phyloP scores from a whole-genome alignment of 1,140 invertebrate species.

The Meloidogyne exigua region DNA sequence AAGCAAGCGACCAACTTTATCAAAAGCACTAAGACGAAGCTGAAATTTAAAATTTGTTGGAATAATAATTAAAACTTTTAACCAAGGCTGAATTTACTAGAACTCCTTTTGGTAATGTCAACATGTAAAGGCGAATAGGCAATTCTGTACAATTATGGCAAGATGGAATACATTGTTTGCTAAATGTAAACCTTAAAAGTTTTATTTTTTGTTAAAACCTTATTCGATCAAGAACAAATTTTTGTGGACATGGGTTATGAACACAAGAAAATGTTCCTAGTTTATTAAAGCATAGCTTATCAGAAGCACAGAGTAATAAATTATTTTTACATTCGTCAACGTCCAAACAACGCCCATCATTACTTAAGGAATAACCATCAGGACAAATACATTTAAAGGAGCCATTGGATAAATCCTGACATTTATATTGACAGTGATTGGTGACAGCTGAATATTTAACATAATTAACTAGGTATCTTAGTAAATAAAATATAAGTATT shows the following conservation, averaged over 20 bases:
- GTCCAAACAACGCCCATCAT: slow-evolving; percentile 50
- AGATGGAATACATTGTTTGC: slow-evolving; percentile 39
- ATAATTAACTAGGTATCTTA: too few relatives aligned
- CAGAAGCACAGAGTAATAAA: slow-evolving; percentile 34
- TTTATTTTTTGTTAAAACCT: slow-evolving; percentile 21
- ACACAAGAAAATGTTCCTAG: slow-evolving; percentile 52
- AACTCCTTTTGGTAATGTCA: slow-evolving; percentile 47
- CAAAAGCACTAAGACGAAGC: slow-evolving; percentile 45
- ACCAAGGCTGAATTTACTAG: slow-evolving; percentile 43
- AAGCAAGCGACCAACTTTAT: slow-evolving; percentile 42
- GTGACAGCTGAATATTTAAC: slow-evolving; percentile 32
- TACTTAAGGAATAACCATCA: slow-evolving; percentile 47
- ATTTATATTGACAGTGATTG: slow-evolving; percentile 50
- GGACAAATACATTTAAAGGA: slow-evolving; percentile 51
- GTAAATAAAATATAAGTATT: too few relatives aligned
- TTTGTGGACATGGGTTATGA: slow-evolving; percentile 46
- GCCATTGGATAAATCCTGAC: slow-evolving; percentile 45
- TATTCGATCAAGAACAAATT: slow-evolving; percentile 39
- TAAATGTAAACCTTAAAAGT: not conserved
- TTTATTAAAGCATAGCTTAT: slow-evolving; percentile 51
- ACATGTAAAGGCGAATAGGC: slow-evolving; percentile 49
- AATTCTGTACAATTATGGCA: slow-evolving; percentile 47
- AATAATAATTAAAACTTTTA: not conserved
- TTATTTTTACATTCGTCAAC: slow-evolving; percentile 50
- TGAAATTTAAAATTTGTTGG: not conserved